Evolutionary conservation across 2,888 invertebrate genomes (phyloP).

Genomic region (Athripsodes cinereus): DNA sequence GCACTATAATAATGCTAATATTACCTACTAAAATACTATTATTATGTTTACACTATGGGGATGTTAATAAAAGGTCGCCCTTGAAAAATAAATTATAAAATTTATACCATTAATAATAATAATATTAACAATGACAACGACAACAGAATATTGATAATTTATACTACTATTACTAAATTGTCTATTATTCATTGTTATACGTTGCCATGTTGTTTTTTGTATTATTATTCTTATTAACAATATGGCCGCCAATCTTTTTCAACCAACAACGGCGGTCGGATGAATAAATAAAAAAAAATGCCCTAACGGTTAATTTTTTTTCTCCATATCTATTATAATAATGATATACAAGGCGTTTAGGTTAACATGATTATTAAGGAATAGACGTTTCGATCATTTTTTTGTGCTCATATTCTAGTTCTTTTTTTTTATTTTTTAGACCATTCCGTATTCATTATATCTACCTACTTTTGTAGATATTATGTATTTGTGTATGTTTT

Average conservation of each 20-base stretch:
- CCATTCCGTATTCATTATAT: too few species aligned
- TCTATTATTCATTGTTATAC: constrained; percentile 3
- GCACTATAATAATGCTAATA: neutral
- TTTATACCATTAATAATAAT: neutral
- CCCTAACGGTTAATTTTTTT: constrained; percentile 18
- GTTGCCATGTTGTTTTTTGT: constrained; percentile 3
- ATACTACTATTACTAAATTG: neutral
- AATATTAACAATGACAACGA: neutral
- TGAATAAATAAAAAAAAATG: constrained; percentile 19
- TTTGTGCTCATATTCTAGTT: too few species aligned
- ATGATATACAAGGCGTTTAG: constrained; percentile 23
- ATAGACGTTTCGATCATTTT: constrained; percentile 9
- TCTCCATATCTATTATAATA: constrained; percentile 15
- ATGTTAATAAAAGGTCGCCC: constrained; percentile 17
- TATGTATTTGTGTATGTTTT: too few species aligned
- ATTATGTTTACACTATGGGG: constrained; percentile 16
- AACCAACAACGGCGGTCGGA: neutral
- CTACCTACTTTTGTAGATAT: too few species aligned
- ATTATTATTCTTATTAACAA: too few species aligned
- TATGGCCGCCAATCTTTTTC: constrained; percentile 3
- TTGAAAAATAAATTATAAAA: constrained; percentile 4
- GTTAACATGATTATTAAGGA: constrained; percentile 26
- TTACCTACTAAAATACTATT: too few species aligned
- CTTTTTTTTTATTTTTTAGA: too few species aligned
- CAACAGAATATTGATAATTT: neutral